A percentile compares a stretch with the other conserved stretches of the same genome.
Conservation (phyloP, 2,797 vertebrate species). For the Sebastes matsubarae region DNA sequence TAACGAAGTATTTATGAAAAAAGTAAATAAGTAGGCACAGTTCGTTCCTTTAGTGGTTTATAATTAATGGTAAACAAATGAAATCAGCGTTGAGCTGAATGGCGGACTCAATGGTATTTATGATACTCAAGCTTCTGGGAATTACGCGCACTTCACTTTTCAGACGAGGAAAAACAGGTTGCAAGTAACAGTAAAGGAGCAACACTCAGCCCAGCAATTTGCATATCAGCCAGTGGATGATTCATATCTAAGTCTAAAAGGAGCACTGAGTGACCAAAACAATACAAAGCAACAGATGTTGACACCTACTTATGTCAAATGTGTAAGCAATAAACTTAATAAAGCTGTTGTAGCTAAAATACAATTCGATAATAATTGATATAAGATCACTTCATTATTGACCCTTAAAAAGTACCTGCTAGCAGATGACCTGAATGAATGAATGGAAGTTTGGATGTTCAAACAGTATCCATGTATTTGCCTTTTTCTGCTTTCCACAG, state of each 20-base stretch:
- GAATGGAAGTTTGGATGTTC: background rate
- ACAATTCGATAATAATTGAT: background rate
- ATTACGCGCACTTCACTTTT: background rate
- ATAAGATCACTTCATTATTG: background rate
- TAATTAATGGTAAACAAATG: conserved; percentile 19
- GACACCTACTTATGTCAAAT: background rate
- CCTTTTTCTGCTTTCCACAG: background rate
- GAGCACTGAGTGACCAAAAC: background rate
- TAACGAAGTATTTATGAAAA: background rate
- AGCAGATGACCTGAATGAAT: background rate
- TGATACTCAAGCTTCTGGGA: background rate
- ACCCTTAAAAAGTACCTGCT: background rate
- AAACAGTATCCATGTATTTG: background rate
- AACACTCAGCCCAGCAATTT: background rate
- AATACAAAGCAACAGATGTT: background rate
- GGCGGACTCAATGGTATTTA: background rate
- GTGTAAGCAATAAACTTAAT: background rate
- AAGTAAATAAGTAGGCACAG: background rate
- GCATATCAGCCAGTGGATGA: conserved; percentile 3
- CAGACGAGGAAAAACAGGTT: background rate
- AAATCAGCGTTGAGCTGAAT: background rate
- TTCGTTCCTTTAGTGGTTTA: background rate
- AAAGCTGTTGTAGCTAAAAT: background rate
- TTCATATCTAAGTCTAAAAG: background rate
- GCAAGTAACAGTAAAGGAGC: background rate